Evolutionary conservation across 2,113 vertebrate species (phyloP), one percentile per base, ranked within the genome.

Genomic region (Genyomyrus donnyi): DNA sequence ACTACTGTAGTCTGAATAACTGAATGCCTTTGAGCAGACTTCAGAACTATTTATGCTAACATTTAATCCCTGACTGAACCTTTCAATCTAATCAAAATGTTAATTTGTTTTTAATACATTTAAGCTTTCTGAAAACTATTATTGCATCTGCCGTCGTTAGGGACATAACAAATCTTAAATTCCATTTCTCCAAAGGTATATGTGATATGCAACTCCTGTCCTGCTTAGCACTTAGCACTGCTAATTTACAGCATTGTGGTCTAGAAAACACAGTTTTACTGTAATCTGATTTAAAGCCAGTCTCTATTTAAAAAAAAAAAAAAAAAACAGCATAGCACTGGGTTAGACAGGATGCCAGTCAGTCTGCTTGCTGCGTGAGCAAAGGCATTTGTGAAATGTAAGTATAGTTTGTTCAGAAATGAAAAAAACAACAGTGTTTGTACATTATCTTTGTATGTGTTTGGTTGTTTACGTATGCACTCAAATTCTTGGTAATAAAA

Each of bases 401-500:
- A 91, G 80, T 91, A 90, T 90, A 91, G 87, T 91, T 92, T 92
- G 52, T 90, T 92, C 88, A 89, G 91, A 92, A 91, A 83, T 85
- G 35, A 85, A 90, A 91, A 56, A 42, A 92, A 91, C 83, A 39
- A 90, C 87, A 89, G 90, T 92, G 90, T 93, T 92, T 93, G 91
- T 91, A 92, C 80, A 91, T 91, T 90, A 91, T 90, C 86, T 92
- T 92, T 91, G 91, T 91, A 92, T 85, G 89, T 92, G 91, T 91
- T 90, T 92, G 88, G 88, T 90, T 93, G 90, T 92, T 92, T 93
- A 92, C 91, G 91, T 90, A 91, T 91, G 80, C 90, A 89, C 86
- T 93, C 86, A 89, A 92, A 89, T 84, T 88, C 91, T 89, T 89
- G 88, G 90, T 91, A 93, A 93, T 93, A 93, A 92, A 93, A 92